These are phyloP conservation scores for Syncerus caffer DNA, from an alignment of 2,797 vertebrate species.

Conservation along the genomic window DNA sequence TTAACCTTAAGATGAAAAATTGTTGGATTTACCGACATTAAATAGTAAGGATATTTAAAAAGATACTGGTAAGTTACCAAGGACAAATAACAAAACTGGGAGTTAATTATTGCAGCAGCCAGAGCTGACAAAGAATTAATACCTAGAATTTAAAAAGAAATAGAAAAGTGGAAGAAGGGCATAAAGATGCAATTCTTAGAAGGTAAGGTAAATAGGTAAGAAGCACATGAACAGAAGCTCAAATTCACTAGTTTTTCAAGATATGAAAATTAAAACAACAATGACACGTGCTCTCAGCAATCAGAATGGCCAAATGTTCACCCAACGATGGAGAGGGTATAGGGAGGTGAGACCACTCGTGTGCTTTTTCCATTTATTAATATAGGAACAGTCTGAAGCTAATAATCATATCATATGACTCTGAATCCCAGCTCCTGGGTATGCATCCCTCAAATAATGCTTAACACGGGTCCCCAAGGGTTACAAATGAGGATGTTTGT, in stretches of 20 bases:
- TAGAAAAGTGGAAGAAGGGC: neutral
- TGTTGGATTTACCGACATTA: neutral
- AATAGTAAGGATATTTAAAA: neutral
- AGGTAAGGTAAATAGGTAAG: neutral
- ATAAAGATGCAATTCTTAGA: neutral
- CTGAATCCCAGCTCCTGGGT: neutral
- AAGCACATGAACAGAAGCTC: neutral
- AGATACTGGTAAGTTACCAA: neutral
- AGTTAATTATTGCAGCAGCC: neutral
- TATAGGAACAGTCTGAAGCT: neutral
- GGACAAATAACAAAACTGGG: neutral
- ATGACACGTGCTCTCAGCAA: neutral
- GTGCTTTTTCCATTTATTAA: neutral
- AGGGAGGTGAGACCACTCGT: neutral
- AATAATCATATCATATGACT: neutral
- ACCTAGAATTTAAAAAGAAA: neutral
- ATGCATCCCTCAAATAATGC: neutral
- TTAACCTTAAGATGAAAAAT: neutral
- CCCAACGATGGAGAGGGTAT: neutral
- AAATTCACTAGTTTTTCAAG: neutral
- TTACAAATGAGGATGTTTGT: neutral
- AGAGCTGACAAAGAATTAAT: neutral
- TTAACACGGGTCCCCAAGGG: neutral
- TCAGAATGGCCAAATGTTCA: neutral
- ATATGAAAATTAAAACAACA: neutral